Base-by-base conservation (phyloP, 2,797 vertebrate species). In the Nannoperca obscura region DNA sequence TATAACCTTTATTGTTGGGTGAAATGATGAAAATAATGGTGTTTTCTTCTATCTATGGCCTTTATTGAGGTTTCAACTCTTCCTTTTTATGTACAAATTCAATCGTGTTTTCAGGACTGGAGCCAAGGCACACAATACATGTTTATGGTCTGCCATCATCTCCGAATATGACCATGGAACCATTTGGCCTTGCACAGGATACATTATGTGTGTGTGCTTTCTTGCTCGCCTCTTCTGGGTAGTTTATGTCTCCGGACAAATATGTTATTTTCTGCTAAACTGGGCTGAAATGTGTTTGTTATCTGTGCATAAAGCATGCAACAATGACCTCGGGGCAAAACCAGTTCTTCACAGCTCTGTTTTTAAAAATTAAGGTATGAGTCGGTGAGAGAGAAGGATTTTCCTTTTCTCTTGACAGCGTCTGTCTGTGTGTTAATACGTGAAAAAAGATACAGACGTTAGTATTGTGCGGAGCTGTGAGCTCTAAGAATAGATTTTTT, bases 71-170 rank as follows among this genome's bases (percentile, higher is more conserved):
- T 77, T 74, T 78, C 36, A 66, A 54, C 5, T 70, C 57, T 55
- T 84, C 58, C 36, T 52, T 78, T 86, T 69, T 69, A 63, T 17
- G 65, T 6, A 74, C 49, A 81, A 62, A 85, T 75, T 69, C 52
- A 78, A 74, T 84, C 57, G 44, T 60, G 42, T 88, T 87, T 91
- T 88, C 62, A 86, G 52, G 68, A 68, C 52, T 17, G 57, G 75
- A 78, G 81, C 82, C 74, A 69, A 80, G 22, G 32, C 61, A 69
- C 67, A 83, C 79, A 90, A 82, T 79, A 54, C 62, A 71, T 86
- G 74, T 86, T 87, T 88, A 80, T 80, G 50, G 60, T 32, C 30
- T 58, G 38, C 34, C 50, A 57, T 69, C 61, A 85, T 82, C 79
- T 80, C 62, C 53, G 65, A 57, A 71, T 69, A 69, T 49, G 70